Percentiles rank a stretch among this genome's conserved stretches.
phyloP scores from a whole-genome alignment of 2,888 invertebrate species.

The Rotaria macrura region DNA sequence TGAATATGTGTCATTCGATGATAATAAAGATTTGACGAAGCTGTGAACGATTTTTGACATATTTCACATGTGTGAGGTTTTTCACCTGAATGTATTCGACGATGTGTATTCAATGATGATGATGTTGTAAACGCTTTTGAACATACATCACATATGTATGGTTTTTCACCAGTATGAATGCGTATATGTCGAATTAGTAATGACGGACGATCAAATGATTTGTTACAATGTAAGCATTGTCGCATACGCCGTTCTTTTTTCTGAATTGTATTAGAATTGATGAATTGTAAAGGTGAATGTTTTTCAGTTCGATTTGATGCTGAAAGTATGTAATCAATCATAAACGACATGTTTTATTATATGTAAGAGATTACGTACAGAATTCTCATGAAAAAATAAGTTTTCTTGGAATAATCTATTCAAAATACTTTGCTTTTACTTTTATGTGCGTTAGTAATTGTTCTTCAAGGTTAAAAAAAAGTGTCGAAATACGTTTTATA shows the following conservation, averaged over 20 bases:
- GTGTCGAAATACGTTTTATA: too few species aligned
- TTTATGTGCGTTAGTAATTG: too few species aligned
- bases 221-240: constrained; percentile 75
- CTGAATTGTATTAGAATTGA: not conserved
- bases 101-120: constrained; percentile 82
- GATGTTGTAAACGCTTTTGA: constrained; percentile 90
- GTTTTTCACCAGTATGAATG: constrained; percentile 90
- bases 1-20: constrained; percentile 97
- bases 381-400: too few species aligned
- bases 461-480: too few species aligned
- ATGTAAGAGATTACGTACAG: not conserved
- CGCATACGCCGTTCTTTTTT: not conserved
- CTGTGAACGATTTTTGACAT: constrained; percentile 86
- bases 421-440: too few species aligned
- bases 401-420: too few species aligned
- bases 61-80: constrained; percentile 85
- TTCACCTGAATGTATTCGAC: constrained; percentile 88
- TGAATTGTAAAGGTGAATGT: not conserved
- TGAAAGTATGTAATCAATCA: not conserved
- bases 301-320: not conserved
- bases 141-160: constrained; percentile 86
- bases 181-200: constrained; percentile 84
- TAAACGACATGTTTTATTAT: not conserved
- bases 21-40: constrained; percentile 87
- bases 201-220: constrained; percentile 87